Conservation (phyloP, 2,113 vertebrate genomes). For the Callipepla squamata region DNA sequence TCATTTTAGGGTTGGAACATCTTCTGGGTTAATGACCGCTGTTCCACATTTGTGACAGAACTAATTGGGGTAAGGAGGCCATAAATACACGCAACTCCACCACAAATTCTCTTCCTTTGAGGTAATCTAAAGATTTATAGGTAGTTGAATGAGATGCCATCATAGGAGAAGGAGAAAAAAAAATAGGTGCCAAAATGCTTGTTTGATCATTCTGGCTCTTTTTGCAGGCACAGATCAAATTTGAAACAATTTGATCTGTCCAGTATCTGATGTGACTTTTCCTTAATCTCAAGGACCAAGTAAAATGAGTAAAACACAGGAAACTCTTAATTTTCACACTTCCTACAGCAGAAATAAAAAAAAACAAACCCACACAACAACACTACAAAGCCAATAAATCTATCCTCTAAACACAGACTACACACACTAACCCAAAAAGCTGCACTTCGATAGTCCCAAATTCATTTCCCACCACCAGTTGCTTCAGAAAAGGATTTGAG, state of each 20-base stretch:
- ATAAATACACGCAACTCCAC: not conserved
- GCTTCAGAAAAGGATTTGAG: not conserved
- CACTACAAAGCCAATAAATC: not conserved
- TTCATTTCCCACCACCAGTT: not conserved
- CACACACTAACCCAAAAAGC: not conserved
- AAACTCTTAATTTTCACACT: not conserved
- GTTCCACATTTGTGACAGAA: conserved; percentile 3
- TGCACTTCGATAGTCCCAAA: not conserved
- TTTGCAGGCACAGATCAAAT: not conserved
- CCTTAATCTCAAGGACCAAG: not conserved
- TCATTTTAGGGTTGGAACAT: conserved; percentile 14
- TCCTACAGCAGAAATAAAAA: not conserved
- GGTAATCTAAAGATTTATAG: conserved; percentile 15
- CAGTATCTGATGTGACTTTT: not conserved
- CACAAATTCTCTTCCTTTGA: not conserved
- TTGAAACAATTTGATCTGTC: not conserved
- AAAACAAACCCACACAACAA: not conserved
- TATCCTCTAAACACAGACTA: not conserved
- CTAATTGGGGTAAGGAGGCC: conserved; percentile 34
- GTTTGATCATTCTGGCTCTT: not conserved
- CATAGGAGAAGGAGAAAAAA: not conserved
- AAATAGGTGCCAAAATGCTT: not conserved
- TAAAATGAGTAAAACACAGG: not conserved
- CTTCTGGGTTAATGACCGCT: conserved; percentile 31
- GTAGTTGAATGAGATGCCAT: not conserved